Evolutionary conservation across 2,113 vertebrate genomes (phyloP).

Genomic region (Sisor rabdophorus): DNA sequence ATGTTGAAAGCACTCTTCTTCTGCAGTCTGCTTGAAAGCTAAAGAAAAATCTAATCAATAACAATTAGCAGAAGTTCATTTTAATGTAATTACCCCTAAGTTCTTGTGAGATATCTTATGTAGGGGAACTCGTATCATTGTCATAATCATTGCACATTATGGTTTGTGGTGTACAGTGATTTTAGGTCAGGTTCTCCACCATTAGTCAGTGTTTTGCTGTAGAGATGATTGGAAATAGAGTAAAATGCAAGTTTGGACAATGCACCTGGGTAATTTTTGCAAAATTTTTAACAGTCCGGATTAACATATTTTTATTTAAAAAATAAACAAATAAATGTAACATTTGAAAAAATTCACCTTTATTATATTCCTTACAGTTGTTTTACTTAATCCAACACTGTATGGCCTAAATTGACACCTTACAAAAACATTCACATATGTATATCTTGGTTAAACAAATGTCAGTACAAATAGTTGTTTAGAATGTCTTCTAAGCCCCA

Average conservation of each 20-base stretch:
- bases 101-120: neutral
- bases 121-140: neutral
- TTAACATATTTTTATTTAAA: no score
- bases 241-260: neutral
- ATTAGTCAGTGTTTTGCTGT: neutral
- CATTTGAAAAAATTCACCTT: no score
- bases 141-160: neutral
- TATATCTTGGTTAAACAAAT: no score
- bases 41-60: slow-evolving; percentile 60
- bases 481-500: no score
- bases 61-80: slow-evolving; percentile 62
- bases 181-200: neutral
- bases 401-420: no score
- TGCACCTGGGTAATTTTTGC: no score
- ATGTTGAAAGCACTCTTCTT: neutral
- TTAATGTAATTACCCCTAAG: slow-evolving; percentile 20
- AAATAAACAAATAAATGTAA: no score
- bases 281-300: no score
- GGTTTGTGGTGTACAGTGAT: neutral
- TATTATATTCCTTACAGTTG: no score
- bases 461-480: no score
- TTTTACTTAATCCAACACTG: no score
- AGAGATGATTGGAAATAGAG: neutral
- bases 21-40: neutral
- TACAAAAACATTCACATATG: no score